phyloP scores from a whole-genome alignment of 2,888 invertebrate species.

The Caenorhabditis uteleia region DNA sequence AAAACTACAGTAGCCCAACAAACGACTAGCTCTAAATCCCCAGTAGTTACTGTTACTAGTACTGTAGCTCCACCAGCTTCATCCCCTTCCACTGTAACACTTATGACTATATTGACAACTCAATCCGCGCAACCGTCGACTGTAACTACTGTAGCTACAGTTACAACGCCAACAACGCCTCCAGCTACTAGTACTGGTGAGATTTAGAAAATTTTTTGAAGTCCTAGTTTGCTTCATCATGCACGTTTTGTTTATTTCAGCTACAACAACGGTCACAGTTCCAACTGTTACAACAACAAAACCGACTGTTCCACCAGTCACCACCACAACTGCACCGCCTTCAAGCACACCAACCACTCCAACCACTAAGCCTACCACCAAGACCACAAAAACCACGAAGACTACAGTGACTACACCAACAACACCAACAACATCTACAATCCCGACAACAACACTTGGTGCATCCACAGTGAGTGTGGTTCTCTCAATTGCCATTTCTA shows the following conservation, averaged over 20 bases:
- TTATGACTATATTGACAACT: background rate
- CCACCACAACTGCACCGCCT: background rate
- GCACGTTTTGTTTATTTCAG: background rate
- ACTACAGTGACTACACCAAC: conserved; percentile 2
- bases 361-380: background rate
- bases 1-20: background rate
- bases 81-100: too few species aligned
- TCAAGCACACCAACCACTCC: background rate
- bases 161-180: conserved; percentile 2
- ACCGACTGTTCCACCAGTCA: background rate
- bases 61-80: too few species aligned
- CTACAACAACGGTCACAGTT: background rate
- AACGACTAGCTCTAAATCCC: too few species aligned
- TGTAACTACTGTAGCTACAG: conserved; percentile 1
- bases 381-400: conserved; percentile 1
- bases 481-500: background rate
- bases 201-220: too few species aligned
- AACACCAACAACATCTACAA: conserved; percentile 5
- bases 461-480: background rate
- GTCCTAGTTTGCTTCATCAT: too few species aligned
- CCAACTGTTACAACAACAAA: background rate
- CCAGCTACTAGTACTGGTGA: background rate
- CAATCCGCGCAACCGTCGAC: conserved; percentile 3
- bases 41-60: too few species aligned
- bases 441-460: conserved; percentile 1